Evolutionary conservation across 2,888 invertebrate species (phyloP).

Genomic region (Melitaea athalia): DNA sequence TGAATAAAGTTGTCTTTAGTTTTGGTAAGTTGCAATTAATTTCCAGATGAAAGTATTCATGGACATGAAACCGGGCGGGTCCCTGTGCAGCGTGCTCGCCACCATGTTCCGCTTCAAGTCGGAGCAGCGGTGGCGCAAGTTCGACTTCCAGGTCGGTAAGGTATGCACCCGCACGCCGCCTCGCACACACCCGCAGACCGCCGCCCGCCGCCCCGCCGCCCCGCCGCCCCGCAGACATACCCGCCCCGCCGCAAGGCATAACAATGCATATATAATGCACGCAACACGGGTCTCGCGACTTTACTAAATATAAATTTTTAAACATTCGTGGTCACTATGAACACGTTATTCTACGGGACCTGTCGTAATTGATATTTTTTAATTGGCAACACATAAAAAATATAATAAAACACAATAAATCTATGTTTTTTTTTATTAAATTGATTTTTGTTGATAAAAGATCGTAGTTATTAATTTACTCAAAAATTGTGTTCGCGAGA

Average conservation of each 20-base stretch:
- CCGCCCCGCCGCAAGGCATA: slow-evolving; percentile 49
- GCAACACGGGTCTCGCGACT: slow-evolving; percentile 44
- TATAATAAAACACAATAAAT: too few relatives aligned
- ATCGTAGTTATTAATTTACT: background rate
- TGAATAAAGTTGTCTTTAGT: too few relatives aligned
- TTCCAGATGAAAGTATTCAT: slow-evolving; percentile 95
- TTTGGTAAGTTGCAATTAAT: background rate
- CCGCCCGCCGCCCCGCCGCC: slow-evolving; percentile 45
- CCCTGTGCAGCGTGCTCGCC: slow-evolving; percentile 95
- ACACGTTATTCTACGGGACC: too few relatives aligned
- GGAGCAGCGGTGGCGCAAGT: slow-evolving; percentile 97
- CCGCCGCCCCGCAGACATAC: slow-evolving; percentile 42
- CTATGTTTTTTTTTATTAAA: background rate
- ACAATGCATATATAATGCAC: slow-evolving; percentile 50
- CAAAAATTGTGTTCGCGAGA: slow-evolving; percentile 38
- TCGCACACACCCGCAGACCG: slow-evolving; percentile 56
- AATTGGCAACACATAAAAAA: too few relatives aligned
- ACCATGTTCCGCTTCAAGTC: slow-evolving; percentile 97
- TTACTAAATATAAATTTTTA: too few relatives aligned
- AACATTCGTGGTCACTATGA: too few relatives aligned
- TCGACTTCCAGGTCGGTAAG: slow-evolving; percentile 94
- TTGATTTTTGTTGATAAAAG: background rate
- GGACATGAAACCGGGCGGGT: slow-evolving; percentile 97
- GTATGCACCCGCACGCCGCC: slow-evolving; percentile 81
- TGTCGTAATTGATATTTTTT: too few relatives aligned